Conservation (phyloP, 2,113 vertebrate genomes). For the Cheirogaleus medius region DNA sequence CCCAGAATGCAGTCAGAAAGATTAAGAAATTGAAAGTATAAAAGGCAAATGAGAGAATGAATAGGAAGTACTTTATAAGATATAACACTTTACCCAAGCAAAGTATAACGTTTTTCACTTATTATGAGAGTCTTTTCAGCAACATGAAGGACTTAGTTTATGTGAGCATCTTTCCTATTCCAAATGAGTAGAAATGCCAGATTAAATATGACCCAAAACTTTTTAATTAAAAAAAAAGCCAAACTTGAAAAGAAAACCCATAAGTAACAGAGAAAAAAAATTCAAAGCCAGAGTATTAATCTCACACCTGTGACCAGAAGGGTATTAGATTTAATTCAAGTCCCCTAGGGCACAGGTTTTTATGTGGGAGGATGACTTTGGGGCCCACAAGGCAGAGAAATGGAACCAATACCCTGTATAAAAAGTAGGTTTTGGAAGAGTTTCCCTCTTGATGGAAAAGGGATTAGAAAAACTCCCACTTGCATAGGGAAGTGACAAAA, state of each 20-base stretch:
- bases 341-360: neutral
- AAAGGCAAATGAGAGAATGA: neutral
- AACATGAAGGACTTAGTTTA: neutral
- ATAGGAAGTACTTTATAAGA: neutral
- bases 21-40: neutral
- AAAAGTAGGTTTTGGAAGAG: neutral
- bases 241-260: neutral
- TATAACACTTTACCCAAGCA: neutral
- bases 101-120: neutral
- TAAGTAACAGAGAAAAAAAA: neutral
- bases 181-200: neutral
- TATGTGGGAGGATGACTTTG: neutral
- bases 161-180: neutral
- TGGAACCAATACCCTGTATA: neutral
- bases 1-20: neutral
- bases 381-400: neutral
- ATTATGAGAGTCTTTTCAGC: neutral
- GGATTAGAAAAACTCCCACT: neutral
- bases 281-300: neutral
- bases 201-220: neutral
- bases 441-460: neutral
- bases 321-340: neutral
- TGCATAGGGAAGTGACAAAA: neutral
- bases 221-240: neutral
- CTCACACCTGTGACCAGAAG: neutral